phyloP scores from a whole-genome alignment of 2,888 invertebrate species.

The Apodemia mormo region DNA sequence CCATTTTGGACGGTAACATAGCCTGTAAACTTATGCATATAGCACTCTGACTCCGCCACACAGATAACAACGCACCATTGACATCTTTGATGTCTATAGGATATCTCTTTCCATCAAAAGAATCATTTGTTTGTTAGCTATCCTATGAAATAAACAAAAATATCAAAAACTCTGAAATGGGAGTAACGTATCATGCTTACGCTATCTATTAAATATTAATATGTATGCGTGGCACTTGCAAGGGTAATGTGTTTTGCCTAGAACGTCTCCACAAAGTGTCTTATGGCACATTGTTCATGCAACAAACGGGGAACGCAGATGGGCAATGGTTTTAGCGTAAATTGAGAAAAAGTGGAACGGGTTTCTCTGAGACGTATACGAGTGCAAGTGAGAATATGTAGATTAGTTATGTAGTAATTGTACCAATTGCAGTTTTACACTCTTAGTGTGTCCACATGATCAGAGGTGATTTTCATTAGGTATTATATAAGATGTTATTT shows the following conservation, averaged over 20 bases:
- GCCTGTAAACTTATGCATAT: no score
- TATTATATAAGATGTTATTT: no score
- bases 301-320: conserved; percentile 30
- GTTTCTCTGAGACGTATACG: not conserved
- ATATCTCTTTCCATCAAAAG: no score
- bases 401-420: not conserved
- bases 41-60: no score
- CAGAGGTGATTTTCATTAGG: not conserved
- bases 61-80: no score
- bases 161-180: no score
- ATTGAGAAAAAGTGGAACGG: conserved; percentile 27
- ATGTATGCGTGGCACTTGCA: conserved; percentile 14
- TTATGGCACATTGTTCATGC: conserved; percentile 32
- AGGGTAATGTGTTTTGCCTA: conserved; percentile 16
- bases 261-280: conserved; percentile 26
- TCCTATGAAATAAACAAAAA: no score
- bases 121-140: no score
- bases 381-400: not conserved
- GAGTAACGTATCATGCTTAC: not conserved
- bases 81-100: no score
- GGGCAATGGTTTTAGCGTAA: conserved; percentile 32
- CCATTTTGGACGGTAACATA: no score
- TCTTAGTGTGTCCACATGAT: not conserved
- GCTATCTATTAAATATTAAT: conserved; percentile 8
- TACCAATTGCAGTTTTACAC: not conserved